Base-by-base conservation (phyloP, 35 echinoderm and acorn worm genomes). In the Strongylocentrotus purpuratus region DNA sequence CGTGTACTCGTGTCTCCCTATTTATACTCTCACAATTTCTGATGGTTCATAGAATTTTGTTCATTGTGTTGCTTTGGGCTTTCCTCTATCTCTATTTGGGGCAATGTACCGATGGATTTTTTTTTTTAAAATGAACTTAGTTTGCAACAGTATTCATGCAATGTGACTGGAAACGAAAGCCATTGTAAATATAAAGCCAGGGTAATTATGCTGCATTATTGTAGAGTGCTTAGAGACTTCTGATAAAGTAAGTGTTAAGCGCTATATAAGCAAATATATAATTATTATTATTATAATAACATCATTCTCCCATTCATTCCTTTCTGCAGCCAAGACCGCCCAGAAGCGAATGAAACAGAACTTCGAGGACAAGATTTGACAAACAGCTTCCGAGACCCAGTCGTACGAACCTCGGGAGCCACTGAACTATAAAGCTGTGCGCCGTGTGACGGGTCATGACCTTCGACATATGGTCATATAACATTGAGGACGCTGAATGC, bases 291-390 rank as follows among this genome's bases (percentile, higher is more conserved):
- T n/a, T n/a, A n/a, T 9, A 10, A 9, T 31, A 45, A 11, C 46
- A 32, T 25, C 91, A 93, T 55, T 32, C 31, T 93, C 48, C n/a
- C 58, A 18, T 50, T 58, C 47, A 13, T 78, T 41, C 35, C 35
- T 41, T 3, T 41, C 35, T 41, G 35, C 35, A 41, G 91, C 91
- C 5, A 93, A 93, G 48, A 46, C 10, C 17, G 91, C 46, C 46
- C 32, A 93, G 91, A 93, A 46, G 91, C 45, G 91, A 46, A 93
- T 93, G 91, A 93, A 93, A 46, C 46, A 47, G n/a, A 93, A 93
- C 91, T 58, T 93, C 13, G 91, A 93, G 45, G 91, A 93, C 28
- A 93, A 46, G 31, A 58, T 93, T 46, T 93, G 91, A 93, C 91
- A 46, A 4, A 89, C 5, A 41, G 87, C 87, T 46, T 32, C 87